Base-by-base conservation (phyloP, 2,888 invertebrate genomes). In the Eristalis arbustorum region DNA sequence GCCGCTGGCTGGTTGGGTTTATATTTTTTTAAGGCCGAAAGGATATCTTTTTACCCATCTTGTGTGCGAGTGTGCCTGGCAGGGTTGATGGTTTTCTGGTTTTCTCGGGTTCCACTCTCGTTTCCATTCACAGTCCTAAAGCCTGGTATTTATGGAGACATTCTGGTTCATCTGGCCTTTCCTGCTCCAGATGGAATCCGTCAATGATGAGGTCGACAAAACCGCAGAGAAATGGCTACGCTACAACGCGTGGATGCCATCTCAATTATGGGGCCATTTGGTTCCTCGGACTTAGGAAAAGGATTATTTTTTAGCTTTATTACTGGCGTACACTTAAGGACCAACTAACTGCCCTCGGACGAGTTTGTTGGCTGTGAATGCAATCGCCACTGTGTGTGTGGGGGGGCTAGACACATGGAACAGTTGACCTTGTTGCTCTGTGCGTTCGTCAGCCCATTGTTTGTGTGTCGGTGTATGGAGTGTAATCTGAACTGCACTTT, bases 61-160 rank as follows among this genome's bases (percentile, higher is more conserved):
- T 64, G 74, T n/a, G 34, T 31, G 14, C 40, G 13, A 28, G 66
- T 72, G 59, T 64, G 18, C 18, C 18, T 62, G 37, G 18, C 59
- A 23, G 10, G 49, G 59, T 31, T 57, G 10, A 63, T 49, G 63
- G 69, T 1, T 6, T 18, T 31, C 31, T 31, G 31, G 31, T 31
- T 31, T 31, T 31, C 31, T 31, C n/a, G n/a, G 62, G 23, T 66
- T 71, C 2, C 18, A n/a, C 18, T 37, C 40, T 77, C 59, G n/a
- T 67, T 49, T 68, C 42, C 71, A 73, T 81, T 85, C 76, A 73
- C 64, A 76, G 81, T 18, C 6, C 49, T 49, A 49, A 85, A 85
- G 85, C 77, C 73, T 77, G 73, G 56, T 82, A 77, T 82, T 85
- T 82, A 77, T 85, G 82, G 62, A 76, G 82, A 77, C 69, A 77